Base-by-base conservation (phyloP, 2,113 vertebrate species). In the Oryzias javanicus region DNA sequence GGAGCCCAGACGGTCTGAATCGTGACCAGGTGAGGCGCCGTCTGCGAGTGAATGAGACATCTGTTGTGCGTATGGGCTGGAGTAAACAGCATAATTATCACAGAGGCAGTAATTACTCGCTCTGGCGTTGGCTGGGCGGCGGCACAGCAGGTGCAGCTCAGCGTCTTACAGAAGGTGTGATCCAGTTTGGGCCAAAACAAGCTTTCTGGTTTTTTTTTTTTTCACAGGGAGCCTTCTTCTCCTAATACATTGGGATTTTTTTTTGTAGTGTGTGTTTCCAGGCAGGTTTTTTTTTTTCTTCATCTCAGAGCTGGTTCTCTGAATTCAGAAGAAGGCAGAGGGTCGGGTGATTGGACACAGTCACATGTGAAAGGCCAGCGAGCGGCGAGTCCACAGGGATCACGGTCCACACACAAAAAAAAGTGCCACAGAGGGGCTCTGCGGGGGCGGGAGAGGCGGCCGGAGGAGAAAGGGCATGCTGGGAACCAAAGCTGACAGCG, bases 331-430 rank as follows among this genome's bases (percentile, higher is more conserved):
- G 61, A 54, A 75, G 80, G 68, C 81, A 85, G 74, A 74, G 60
- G 55, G 79, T 41, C 8, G 61, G 71, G 81, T 87, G 88, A 92
- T 91, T 92, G 88, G 87, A 91, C 89, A 91, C 91, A 92, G 87
- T 91, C 77, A 77, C 89, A 84, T 86, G 85, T 90, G 86, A 92
- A 91, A 90, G 81, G 79, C 87, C 88, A 86, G 81, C 81, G 80
- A 88, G 83, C 60, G 56, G 74, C 68, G 78, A 85, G 86, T 79
- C 88, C 74, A 74, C 83, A 70, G 86, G 86, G 89, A 89, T 87
- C 79, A 72, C 57, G 72, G 81, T 83, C 85, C 60, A 41, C 79
- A 77, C 79, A 90, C 89, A 91, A 92, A 89, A 82, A 82, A 63
- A 44, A 6, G 42, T 4, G 14, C 42, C 42, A 35, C 51, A 77